Conservation (phyloP, 2,797 vertebrate species). For the Aphelocoma californica region DNA sequence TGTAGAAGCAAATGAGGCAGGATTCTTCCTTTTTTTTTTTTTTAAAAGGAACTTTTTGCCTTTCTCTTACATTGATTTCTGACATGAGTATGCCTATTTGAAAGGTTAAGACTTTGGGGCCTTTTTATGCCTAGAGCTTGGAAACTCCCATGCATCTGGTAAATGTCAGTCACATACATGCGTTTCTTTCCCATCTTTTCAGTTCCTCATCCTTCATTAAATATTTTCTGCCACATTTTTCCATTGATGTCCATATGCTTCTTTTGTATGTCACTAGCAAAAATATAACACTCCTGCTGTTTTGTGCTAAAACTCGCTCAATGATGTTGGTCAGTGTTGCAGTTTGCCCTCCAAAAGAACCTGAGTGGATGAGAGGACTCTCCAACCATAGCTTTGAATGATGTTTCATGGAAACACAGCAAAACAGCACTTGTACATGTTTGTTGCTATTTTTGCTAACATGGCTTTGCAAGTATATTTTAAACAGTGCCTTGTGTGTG, state of each 20-base stretch:
- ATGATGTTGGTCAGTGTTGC: not conserved
- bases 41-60: not conserved
- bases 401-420: conserved; percentile 2
- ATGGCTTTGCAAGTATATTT: conserved; percentile 10
- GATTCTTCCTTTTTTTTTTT: not conserved
- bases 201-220: not conserved
- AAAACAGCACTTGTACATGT: conserved; percentile 31
- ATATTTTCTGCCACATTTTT: conserved; percentile 26
- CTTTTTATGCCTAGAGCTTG: not conserved
- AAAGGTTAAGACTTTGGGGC: conserved; percentile 14
- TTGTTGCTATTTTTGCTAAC: conserved; percentile 31
- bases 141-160: conserved; percentile 42
- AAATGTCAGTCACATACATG: not conserved
- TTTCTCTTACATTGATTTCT: not conserved
- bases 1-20: not conserved
- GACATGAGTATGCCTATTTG: not conserved
- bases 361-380: not conserved
- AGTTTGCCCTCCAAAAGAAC: not conserved
- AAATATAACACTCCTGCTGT: conserved; percentile 45
- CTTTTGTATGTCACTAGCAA: conserved; percentile 42
- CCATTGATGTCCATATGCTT: not conserved
- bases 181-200: conserved; percentile 29
- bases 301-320: conserved; percentile 10
- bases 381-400: not conserved
- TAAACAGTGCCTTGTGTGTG: not conserved